These are phyloP conservation scores for Asarcornis scutulata DNA, from an alignment of 2,113 vertebrate species.

Conservation along the genomic window DNA sequence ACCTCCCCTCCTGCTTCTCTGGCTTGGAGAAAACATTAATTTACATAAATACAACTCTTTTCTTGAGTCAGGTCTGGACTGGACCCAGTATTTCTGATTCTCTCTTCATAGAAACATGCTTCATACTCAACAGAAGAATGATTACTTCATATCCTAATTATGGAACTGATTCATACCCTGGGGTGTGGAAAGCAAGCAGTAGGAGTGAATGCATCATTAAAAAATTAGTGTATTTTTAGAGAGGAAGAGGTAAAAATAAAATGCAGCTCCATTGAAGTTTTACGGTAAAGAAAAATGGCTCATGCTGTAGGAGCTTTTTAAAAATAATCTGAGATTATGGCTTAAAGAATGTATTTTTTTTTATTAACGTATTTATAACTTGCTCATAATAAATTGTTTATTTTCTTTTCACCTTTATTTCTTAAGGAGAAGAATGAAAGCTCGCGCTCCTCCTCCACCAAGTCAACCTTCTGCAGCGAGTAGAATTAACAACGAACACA, in stretches of 20 bases:
- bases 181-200: conserved; percentile 11
- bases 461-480: conserved; percentile 78
- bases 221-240: not conserved
- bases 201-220: not conserved
- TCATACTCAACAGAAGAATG: not conserved
- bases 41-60: not conserved
- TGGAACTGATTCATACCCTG: conserved; percentile 15
- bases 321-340: not conserved
- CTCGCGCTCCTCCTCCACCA: conserved; percentile 83
- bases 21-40: not conserved
- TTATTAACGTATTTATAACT: not conserved
- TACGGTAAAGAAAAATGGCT: not conserved
- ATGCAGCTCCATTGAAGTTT: not conserved
- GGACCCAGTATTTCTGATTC: conserved; percentile 3
- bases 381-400: not conserved
- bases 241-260: conserved; percentile 15
- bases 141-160: conserved; percentile 44
- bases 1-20: not conserved
- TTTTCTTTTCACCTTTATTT: not conserved
- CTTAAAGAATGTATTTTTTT: not conserved
- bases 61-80: conserved; percentile 8
- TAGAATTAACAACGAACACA: conserved; percentile 62
- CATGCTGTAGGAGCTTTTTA: not conserved
- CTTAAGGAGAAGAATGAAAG: conserved; percentile 89
- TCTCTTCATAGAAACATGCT: not conserved